Evolutionary conservation across 1,140 invertebrate genomes (phyloP), one percentile per base, ranked within the genome.

Genomic region (Coboldia fuscipes): DNA sequence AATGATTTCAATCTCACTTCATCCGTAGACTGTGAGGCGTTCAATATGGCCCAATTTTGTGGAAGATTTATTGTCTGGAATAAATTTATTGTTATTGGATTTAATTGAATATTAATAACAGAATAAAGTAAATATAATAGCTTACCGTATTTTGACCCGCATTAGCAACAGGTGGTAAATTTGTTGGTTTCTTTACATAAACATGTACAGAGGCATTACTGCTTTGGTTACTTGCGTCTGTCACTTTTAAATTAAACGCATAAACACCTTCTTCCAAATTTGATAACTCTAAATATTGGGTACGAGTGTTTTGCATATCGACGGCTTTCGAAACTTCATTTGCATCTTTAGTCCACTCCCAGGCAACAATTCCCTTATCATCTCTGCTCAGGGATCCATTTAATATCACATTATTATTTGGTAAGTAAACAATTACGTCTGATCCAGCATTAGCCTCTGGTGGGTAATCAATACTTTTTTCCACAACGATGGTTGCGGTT

Each of bases 201-300:
- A 96, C 85, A 48, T 85, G 82, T 2, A 92, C 83, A 24, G 67
- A 80, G 0, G 84, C 78, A 1, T 73, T 75, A 20, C 80, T 84
- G 5, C 67, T 75, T 59, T 93, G 86, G 3, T 78, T 78, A 2
- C 79, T 77, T 38, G 74, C 75, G 46, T 94, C 89, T 5, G 80
- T 90, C 3, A 94, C 88, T 62, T 85, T 88, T 4, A 96, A 58
- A 7, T 81, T 75, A 61, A 93, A 94, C 6, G 82, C 90, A 48
- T 94, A 96, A 57, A 90, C 79, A 34, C 89, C 89, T 48, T 86
- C 80, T 49, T 90, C 82, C 35, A 94, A 60, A 55, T 92, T 83
- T 3, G 82, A 86, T 4, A 94, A 56, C 55, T 65, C 48, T 14
- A 60, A 49, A 48, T 80, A 85, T 1, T 86, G 82, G 1, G 84